Evolutionary conservation across 2,113 vertebrate genomes (phyloP).

Genomic region (Caranx ignobilis): DNA sequence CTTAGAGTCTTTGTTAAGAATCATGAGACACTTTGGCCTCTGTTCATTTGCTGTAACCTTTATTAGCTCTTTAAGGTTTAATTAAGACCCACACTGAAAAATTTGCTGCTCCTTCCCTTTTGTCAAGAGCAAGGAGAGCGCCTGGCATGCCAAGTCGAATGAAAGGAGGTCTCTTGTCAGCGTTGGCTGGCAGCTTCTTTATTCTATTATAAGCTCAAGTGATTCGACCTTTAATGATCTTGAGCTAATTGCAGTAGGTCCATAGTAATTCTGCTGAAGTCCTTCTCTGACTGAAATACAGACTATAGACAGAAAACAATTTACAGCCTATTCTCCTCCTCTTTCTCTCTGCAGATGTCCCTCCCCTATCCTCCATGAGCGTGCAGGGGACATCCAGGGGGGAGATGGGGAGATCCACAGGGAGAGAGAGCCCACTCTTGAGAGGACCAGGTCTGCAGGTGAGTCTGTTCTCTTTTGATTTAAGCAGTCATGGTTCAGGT

Average conservation of each 20-base stretch:
- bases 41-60: conserved; percentile 41
- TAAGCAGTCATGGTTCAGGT: not conserved
- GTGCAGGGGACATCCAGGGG: conserved; percentile 83
- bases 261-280: conserved; percentile 49
- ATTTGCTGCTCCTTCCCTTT: conserved; percentile 39
- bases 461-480: conserved; percentile 18
- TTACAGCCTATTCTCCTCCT: conserved; percentile 5
- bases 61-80: conserved; percentile 53
- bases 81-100: conserved; percentile 59
- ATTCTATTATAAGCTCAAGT: conserved; percentile 72
- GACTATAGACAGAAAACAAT: conserved; percentile 28
- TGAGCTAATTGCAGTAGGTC: conserved; percentile 66
- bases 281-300: conserved; percentile 32
- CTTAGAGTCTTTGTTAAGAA: conserved; percentile 40
- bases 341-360: conserved; percentile 86
- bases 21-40: conserved; percentile 34
- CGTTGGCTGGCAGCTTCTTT: conserved; percentile 61
- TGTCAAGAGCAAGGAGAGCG: conserved; percentile 46
- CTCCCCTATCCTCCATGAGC: conserved; percentile 91
- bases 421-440: conserved; percentile 89
- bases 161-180: conserved; percentile 57
- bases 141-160: conserved; percentile 39
- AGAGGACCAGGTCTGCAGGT: conserved; percentile 90
- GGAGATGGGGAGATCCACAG: conserved; percentile 87
- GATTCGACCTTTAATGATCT: conserved; percentile 68